A percentile compares a stretch with the other conserved stretches of the same genome.
Evolutionary conservation across 2,888 invertebrate genomes (phyloP).

Genomic region (Hydropsyche betteni): DNA sequence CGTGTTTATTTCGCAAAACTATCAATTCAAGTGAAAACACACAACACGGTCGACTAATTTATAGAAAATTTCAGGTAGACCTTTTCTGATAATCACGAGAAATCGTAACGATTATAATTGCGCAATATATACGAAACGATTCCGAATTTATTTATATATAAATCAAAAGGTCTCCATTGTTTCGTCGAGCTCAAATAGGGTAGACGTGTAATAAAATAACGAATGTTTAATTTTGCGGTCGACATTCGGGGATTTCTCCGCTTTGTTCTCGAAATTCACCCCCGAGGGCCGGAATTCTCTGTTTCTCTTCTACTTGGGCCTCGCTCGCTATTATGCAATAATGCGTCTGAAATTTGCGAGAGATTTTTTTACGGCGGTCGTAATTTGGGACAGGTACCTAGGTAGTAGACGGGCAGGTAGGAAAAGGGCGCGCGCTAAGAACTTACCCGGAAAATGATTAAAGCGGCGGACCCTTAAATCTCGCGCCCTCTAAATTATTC

Average conservation of each 20-base stretch:
- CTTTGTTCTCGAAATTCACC: constrained; percentile 31
- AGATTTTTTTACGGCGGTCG: constrained; percentile 44
- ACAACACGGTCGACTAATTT: too few species aligned
- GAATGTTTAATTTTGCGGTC: constrained; percentile 23
- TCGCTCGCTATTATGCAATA: constrained; percentile 44
- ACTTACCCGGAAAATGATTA: constrained; percentile 28
- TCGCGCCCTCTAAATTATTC: constrained; percentile 24
- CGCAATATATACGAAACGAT: too few species aligned
- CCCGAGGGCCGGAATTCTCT: constrained; percentile 18
- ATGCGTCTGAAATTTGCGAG: constrained; percentile 39
- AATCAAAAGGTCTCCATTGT: constrained; percentile 14
- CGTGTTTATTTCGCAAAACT: too few species aligned
- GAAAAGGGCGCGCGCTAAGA: constrained; percentile 20
- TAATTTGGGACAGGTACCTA: constrained; percentile 38
- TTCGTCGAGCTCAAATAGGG: constrained; percentile 13
- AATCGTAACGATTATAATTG: too few species aligned
- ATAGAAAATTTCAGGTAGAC: too few species aligned
- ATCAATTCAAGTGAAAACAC: too few species aligned
- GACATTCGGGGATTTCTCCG: constrained; percentile 14
- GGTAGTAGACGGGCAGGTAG: constrained; percentile 34
- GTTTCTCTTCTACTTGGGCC: constrained; percentile 8
- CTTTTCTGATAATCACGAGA: too few species aligned
- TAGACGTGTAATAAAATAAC: constrained; percentile 1
- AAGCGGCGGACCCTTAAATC: constrained; percentile 13
- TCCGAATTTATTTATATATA: too few species aligned